A percentile compares a stretch with the other conserved stretches of the same genome.
phyloP scores from a whole-genome alignment of 30 jellyfish, hydroid and myxozoan genomes.

The Cassiopea xamachana region DNA sequence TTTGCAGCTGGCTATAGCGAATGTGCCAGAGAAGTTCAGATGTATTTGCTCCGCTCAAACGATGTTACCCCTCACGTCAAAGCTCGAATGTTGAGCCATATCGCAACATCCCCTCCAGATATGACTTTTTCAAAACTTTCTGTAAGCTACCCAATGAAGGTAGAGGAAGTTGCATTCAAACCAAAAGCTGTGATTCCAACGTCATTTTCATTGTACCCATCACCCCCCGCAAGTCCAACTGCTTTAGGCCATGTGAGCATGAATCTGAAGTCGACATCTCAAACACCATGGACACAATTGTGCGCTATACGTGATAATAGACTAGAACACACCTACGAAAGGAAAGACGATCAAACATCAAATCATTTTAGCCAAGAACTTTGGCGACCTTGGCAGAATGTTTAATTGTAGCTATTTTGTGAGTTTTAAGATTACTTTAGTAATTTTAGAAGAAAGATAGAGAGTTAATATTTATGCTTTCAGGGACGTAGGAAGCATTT shows the following conservation, averaged over 20 bases:
- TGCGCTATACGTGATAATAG: neutral
- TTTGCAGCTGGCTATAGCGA: conserved; percentile 84
- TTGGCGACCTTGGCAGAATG: conserved; percentile 63
- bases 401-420: neutral
- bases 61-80: conserved; percentile 84
- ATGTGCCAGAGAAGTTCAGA: conserved; percentile 86
- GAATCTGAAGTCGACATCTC: neutral
- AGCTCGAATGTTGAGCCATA: conserved; percentile 83
- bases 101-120: conserved; percentile 70
- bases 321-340: neutral
- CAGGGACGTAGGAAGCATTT: no score
- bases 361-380: conserved; percentile 8
- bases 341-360: neutral
- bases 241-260: neutral
- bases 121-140: neutral
- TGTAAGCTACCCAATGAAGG: neutral
- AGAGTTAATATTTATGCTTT: no score
- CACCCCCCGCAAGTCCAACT: conserved; percentile 91
- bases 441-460: no score
- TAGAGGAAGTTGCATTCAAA: conserved; percentile 17
- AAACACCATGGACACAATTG: neutral
- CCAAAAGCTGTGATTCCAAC: conserved; percentile 37
- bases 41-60: conserved; percentile 60
- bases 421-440: no score
- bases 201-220: conserved; percentile 57